Evolutionary conservation across 2,113 vertebrate genomes (phyloP), one percentile per base, ranked within the genome.

Genomic region (Clarias magur): DNA sequence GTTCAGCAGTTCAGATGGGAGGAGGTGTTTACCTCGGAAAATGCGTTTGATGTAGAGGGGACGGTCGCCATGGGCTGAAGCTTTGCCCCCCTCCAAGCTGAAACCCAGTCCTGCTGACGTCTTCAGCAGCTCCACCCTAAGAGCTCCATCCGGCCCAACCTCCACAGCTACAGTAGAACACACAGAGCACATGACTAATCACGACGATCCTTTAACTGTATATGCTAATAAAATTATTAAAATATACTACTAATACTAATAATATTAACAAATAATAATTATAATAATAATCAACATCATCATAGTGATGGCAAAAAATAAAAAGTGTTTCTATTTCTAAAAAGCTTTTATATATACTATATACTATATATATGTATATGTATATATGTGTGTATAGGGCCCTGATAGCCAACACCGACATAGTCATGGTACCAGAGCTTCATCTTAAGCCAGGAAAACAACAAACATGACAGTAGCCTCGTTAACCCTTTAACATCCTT

Each of bases 81-180:
- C 94, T 79, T 94, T 97, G 21, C 96, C 97, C 81, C 97, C 97
- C 19, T 97, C 97, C 25, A 99, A 95, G 89, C 96, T 98, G 92
- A 99, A 95, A 53, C 97, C 98, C 89, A 99, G 93, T 54, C 97
- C 97, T 15, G 97, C 96, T 17, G 96, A 95, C 0, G 97, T 97
- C 94, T 99, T 99, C 88, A 95, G 89, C 89, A 99, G 95, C 93
- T 97, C 96, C 65, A 99, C 93, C 0, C 88, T 95, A 80, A 97
- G 59, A 2, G 94, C 95, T 1, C 95, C 94, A 0, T 88, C 95
- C 54, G 94, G 91, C 83, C 94, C 94, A 25, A 91, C 82, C 27
- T 93, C 91, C 91, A 92, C 89, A 82, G 91, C 96, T 96, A 67
- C 7, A 1, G 7, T 48, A 54, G n/a, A 79, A 79, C 75, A 78